Percentiles rank a stretch among this genome's conserved stretches.
phyloP scores from a whole-genome alignment of 2,113 vertebrate genomes.

The Dendropsophus ebraccatus region DNA sequence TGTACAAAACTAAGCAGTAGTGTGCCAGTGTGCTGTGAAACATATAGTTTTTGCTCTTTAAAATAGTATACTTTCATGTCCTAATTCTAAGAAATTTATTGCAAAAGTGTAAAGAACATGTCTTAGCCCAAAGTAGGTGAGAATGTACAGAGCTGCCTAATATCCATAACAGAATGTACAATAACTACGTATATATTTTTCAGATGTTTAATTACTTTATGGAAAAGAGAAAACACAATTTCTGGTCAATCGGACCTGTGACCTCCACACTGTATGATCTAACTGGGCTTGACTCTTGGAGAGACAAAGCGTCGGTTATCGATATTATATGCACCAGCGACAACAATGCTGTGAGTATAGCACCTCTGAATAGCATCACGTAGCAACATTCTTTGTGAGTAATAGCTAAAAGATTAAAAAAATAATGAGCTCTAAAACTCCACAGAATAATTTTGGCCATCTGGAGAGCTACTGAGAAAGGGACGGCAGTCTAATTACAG shows the following conservation, averaged over 20 bases:
- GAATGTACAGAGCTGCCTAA: not conserved
- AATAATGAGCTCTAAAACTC: constrained; percentile 38
- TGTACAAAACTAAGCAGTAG: not conserved
- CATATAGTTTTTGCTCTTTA: not conserved
- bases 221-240: constrained; percentile 38
- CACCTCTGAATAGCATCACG: not conserved
- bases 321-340: constrained; percentile 55
- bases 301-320: constrained; percentile 52
- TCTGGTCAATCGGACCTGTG: constrained; percentile 41
- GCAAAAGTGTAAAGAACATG: not conserved
- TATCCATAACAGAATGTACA: not conserved
- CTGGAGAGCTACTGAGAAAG: constrained; percentile 21
- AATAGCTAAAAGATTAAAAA: constrained; percentile 10
- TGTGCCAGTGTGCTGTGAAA: not conserved
- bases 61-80: not conserved
- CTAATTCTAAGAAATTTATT: not conserved
- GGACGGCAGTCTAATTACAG: constrained; percentile 20
- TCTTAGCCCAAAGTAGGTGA: not conserved
- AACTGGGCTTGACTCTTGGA: constrained; percentile 55
- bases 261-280: constrained; percentile 57
- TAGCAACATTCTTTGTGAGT: not conserved
- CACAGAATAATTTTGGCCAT: constrained; percentile 19
- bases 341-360: constrained; percentile 52
- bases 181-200: constrained; percentile 21
- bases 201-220: constrained; percentile 61